Evolutionary conservation across 2,113 vertebrate genomes (phyloP), one percentile per base, ranked within the genome.

Genomic region (Gobio gobio): DNA sequence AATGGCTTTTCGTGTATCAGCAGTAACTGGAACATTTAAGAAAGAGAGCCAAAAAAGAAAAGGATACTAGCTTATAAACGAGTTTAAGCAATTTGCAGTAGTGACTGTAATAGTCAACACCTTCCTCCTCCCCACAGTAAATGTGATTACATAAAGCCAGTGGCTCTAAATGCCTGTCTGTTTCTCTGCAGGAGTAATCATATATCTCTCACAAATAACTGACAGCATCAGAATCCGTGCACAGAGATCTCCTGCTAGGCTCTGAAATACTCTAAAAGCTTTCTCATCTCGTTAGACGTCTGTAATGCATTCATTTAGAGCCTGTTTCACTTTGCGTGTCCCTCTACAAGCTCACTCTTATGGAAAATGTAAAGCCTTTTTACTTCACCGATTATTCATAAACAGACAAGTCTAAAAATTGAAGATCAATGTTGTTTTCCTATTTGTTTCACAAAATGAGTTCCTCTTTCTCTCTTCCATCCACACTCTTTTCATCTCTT

Each of bases 221-320:
- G 86, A 86, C 86, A 78, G 72, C 22, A 58, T 22, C 87, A 70
- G 40, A 81, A 56, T 58, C 29, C 5, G 20, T 82, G 49, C 47
- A 14, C 43, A 70, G 47, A 78, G 84, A 77, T 83, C 58, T 81
- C 75, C 83, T 40, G 83, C 80, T 66, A 75, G 33, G 81, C 78
- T 85, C 68, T 61, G 82, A 72, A 85, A 80, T 51, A 40, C 63
- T 83, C 86, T 84, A 87, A 87, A 89, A 89, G 86, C 84, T 86
- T 89, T 86, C 78, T 73, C 88, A 78, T 89, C 84, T 79, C 13
- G 85, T 89, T 87, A 89, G 80, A 78, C 80, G 61, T 47, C 76
- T 78, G 45, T 89, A 85, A 89, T 89, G 88, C 59, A 85, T 76
- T 87, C 76, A 86, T 89, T 80, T 85, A 73, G 4, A 84, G 43